A percentile compares a stretch with the other conserved stretches of the same genome.
Conservation (phyloP, 2,797 vertebrate genomes). For the Halcyon badia region DNA sequence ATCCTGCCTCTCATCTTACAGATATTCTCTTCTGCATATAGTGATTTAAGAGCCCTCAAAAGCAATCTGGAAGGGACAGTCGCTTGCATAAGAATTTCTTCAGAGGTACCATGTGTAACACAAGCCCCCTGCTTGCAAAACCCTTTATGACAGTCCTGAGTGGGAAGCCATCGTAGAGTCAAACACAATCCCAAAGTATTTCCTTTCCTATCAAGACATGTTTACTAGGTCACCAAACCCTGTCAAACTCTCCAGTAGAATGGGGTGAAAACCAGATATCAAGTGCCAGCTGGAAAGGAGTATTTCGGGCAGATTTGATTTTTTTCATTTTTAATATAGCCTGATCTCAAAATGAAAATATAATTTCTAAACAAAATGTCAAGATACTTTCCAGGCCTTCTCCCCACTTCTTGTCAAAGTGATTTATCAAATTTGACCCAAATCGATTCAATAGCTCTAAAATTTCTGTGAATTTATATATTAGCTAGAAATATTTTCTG, state of each 20-base stretch:
- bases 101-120: neutral
- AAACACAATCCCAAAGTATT: neutral
- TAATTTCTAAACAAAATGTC: neutral
- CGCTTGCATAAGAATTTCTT: neutral
- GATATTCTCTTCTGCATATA: neutral
- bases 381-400: neutral
- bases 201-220: neutral
- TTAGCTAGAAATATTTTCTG: neutral
- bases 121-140: neutral
- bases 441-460: neutral
- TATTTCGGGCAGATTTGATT: neutral
- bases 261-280: neutral
- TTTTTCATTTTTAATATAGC: neutral
- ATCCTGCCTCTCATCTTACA: neutral
- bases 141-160: neutral
- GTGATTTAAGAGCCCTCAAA: neutral
- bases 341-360: neutral
- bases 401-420: neutral
- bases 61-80: neutral
- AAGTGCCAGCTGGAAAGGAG: neutral
- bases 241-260: neutral
- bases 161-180: neutral
- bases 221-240: neutral
- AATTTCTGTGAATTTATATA: neutral
- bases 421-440: neutral